Evolutionary conservation across 2,113 vertebrate species (phyloP).

Genomic region (Romanogobio albipinnatus): DNA sequence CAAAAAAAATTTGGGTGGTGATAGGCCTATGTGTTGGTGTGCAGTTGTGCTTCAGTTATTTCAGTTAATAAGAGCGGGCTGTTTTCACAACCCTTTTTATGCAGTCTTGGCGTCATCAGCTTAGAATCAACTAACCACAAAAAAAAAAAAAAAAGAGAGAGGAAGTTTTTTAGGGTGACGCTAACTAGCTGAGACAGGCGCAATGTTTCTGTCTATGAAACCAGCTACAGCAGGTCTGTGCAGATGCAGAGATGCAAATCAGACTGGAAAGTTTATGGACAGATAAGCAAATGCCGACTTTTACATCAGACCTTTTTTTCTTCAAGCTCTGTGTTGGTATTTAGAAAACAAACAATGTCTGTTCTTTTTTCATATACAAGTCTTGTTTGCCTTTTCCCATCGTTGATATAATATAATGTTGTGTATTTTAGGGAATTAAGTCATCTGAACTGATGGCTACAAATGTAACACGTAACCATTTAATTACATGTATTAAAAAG

Average conservation of each 20-base stretch:
- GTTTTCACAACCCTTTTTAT: slow-evolving; percentile 70
- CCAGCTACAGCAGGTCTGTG: slow-evolving; percentile 39
- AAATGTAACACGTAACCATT: no score
- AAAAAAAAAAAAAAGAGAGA: slow-evolving; percentile 58
- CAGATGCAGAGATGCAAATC: slow-evolving; percentile 73
- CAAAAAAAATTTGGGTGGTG: not conserved
- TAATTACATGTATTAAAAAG: no score
- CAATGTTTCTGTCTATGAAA: slow-evolving; percentile 43
- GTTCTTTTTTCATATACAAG: not conserved
- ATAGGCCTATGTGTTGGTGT: not conserved
- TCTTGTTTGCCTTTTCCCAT: not conserved
- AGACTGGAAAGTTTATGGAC: slow-evolving; percentile 62
- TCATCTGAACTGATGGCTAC: not conserved
- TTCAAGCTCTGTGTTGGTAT: slow-evolving; percentile 28
- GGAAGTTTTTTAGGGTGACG: slow-evolving; percentile 72
- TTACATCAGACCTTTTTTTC: slow-evolving; percentile 39
- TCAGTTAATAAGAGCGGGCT: slow-evolving; percentile 39
- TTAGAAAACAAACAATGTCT: not conserved
- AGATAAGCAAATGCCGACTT: slow-evolving; percentile 73
- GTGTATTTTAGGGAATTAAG: not conserved
- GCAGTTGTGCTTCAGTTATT: slow-evolving; percentile 6
- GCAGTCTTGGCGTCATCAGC: slow-evolving; percentile 57
- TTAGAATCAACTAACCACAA: slow-evolving; percentile 66
- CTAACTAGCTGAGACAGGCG: slow-evolving; percentile 36
- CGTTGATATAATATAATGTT: not conserved